Conservation (phyloP, 92 coral and sea anemone genomes). For the Siderastrea radians region DNA sequence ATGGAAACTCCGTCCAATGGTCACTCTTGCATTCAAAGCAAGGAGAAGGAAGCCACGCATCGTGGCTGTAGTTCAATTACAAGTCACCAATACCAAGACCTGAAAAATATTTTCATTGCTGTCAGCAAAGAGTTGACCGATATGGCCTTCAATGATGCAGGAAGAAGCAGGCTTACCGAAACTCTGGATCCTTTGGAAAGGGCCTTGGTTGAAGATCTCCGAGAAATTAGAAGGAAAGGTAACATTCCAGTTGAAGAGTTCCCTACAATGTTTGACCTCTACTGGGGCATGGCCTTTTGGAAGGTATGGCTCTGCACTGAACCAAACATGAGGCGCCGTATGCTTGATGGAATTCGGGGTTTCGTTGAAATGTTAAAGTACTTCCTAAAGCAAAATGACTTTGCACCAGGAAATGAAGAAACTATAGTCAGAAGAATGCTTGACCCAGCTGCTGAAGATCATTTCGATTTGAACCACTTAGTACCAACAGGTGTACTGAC, state of each 20-base stretch:
- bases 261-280: not conserved
- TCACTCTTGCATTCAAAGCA: too few relatives aligned
- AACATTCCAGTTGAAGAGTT: not conserved
- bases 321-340: conserved; percentile 11
- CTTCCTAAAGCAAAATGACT: not conserved
- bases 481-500: not conserved
- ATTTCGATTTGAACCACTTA: conserved; percentile 8
- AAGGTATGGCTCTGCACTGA: not conserved
- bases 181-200: not conserved
- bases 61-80: too few relatives aligned
- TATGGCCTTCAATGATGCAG: too few relatives aligned
- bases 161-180: too few relatives aligned
- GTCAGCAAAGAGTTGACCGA: too few relatives aligned
- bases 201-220: conserved; percentile 8
- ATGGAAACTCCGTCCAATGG: too few relatives aligned
- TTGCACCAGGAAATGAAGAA: conserved; percentile 5
- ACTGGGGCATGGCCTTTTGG: not conserved
- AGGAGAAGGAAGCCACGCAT: too few relatives aligned
- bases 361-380: not conserved
- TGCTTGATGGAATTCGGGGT: conserved; percentile 14
- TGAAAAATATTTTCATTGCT: too few relatives aligned
- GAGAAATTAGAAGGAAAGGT: not conserved
- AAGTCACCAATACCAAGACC: too few relatives aligned
- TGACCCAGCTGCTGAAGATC: conserved; percentile 14
- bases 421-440: conserved; percentile 3